Evolutionary conservation across 2,113 vertebrate genomes (phyloP).

Genomic region (Callipepla squamata): DNA sequence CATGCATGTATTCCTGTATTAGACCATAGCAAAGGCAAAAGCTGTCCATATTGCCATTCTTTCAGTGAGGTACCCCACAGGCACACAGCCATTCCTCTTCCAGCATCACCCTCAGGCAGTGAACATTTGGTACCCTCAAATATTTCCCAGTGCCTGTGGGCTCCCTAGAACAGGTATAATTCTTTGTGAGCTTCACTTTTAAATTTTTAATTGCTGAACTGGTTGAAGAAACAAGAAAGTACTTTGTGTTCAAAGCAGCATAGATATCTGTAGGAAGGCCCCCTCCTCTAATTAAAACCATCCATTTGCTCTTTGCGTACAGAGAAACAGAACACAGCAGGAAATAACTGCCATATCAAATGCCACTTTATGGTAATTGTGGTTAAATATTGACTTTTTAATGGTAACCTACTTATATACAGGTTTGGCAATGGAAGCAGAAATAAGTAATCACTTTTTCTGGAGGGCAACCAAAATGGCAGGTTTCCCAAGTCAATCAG

Average conservation of each 20-base stretch:
- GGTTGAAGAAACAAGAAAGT: neutral
- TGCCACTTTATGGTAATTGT: slow-evolving; percentile 18
- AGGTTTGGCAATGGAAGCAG: slow-evolving; percentile 50
- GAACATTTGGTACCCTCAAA: neutral
- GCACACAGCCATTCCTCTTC: accelerated
- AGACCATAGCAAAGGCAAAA: neutral
- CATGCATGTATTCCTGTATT: neutral
- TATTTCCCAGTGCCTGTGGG: neutral
- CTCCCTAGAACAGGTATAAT: neutral
- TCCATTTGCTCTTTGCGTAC: slow-evolving; percentile 1
- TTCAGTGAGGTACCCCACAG: neutral
- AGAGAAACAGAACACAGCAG: slow-evolving; percentile 32
- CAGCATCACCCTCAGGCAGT: neutral
- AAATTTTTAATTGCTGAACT: neutral
- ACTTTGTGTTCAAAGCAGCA: neutral
- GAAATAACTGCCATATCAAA: slow-evolving; percentile 59
- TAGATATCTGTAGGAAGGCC: neutral
- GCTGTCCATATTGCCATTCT: neutral
- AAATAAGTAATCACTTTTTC: slow-evolving; percentile 46
- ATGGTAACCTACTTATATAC: slow-evolving; percentile 20
- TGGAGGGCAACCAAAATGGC: slow-evolving; percentile 36
- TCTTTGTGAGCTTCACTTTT: neutral
- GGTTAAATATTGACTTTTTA: slow-evolving; percentile 43
- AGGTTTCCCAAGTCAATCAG: slow-evolving; percentile 61
- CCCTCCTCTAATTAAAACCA: slow-evolving; percentile 24